These are phyloP conservation scores for Poeciliopsis occidentalis DNA, from an alignment of 2,113 vertebrate genomes.

Conservation along the genomic window DNA sequence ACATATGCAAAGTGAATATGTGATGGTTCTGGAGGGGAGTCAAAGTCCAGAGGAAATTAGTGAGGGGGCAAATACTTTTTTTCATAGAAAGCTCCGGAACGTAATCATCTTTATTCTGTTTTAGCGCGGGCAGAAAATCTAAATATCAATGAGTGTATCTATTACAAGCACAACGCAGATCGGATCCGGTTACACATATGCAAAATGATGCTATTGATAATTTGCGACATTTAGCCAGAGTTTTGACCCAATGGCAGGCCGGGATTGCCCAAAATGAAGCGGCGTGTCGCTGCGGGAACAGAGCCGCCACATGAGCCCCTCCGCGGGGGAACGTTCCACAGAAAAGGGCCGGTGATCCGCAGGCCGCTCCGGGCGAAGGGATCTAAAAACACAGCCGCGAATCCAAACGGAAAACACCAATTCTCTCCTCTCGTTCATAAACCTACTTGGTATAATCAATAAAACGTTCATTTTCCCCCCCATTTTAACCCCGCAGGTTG, in stretches of 20 bases:
- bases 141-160: not conserved
- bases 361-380: constrained; percentile 45
- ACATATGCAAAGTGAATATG: not conserved
- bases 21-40: not conserved
- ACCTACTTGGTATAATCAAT: constrained; percentile 51
- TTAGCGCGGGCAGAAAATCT: too few species aligned
- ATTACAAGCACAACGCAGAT: too few species aligned
- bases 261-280: constrained; percentile 55
- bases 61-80: not conserved
- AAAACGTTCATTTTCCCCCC: constrained; percentile 49
- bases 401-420: not conserved
- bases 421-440: constrained; percentile 5
- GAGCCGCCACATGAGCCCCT: constrained; percentile 64
- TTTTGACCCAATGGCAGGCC: not conserved
- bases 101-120: too few species aligned
- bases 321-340: constrained; percentile 67
- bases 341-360: constrained; percentile 34
- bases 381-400: constrained; percentile 30
- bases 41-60: not conserved
- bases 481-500: constrained; percentile 81
- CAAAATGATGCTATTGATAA: not conserved
- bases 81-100: not conserved
- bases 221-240: not conserved
- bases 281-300: constrained; percentile 36
- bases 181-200: too few species aligned